These are phyloP conservation scores for Ennomos quercinarius DNA, from an alignment of 2,888 invertebrate species.

Conservation along the genomic window DNA sequence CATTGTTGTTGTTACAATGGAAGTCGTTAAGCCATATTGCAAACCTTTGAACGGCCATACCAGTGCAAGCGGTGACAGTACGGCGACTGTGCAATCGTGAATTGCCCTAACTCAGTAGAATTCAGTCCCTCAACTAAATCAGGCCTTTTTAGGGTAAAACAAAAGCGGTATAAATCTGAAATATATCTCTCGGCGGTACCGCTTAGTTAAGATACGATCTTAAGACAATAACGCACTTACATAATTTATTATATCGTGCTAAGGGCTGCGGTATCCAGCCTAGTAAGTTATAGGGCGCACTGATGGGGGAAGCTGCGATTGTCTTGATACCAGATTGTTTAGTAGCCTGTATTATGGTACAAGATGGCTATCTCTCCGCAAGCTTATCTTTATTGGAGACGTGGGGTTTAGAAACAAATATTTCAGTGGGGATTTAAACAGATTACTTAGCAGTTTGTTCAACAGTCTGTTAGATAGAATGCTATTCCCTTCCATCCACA, in stretches of 20 bases:
- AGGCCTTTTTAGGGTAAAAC: conserved; percentile 39
- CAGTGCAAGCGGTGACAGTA: not conserved
- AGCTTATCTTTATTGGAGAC: conserved; percentile 20
- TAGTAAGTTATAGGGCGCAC: conserved; percentile 12
- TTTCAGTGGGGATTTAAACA: no score
- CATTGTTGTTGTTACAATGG: no score
- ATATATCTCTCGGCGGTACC: conserved; percentile 54
- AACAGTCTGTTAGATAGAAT: no score
- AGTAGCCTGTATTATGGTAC: conserved; percentile 18
- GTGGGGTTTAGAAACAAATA: not conserved
- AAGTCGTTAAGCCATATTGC: no score
- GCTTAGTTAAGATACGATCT: conserved; percentile 71
- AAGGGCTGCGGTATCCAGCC: conserved; percentile 54
- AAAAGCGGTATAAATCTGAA: conserved; percentile 61
- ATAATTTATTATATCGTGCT: conserved; percentile 78
- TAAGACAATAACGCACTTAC: conserved; percentile 73
- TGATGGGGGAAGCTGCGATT: conserved; percentile 19
- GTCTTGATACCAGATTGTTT: conserved; percentile 22
- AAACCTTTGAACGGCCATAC: not conserved
- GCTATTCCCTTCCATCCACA: no score
- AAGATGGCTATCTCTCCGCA: conserved; percentile 17
- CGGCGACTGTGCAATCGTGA: no score
- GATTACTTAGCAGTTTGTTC: no score
- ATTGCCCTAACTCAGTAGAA: no score
- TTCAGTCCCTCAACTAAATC: conserved; percentile 29